Evolutionary conservation across 2,113 vertebrate species (phyloP).

Genomic region (Alces alces): DNA sequence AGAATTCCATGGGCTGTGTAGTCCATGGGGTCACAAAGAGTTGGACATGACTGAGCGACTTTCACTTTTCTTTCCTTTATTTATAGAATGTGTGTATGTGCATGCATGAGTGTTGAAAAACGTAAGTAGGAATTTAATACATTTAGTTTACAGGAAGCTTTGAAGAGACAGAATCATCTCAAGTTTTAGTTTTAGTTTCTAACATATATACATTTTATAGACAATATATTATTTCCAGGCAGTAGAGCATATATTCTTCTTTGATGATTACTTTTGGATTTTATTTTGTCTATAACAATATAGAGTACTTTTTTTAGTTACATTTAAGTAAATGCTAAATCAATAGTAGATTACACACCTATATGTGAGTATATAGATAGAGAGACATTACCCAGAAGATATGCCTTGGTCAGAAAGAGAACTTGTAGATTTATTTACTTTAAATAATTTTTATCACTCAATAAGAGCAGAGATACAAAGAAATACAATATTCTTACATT

Average conservation of each 20-base stretch:
- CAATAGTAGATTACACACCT: neutral
- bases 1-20: neutral
- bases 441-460: neutral
- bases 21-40: neutral
- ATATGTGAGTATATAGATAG: neutral
- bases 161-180: neutral
- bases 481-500: neutral
- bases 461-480: neutral
- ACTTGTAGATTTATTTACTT: neutral
- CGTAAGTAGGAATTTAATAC: neutral
- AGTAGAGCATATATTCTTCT: conserved; percentile 9
- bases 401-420: neutral
- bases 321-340: conserved; percentile 41
- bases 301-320: conserved; percentile 23
- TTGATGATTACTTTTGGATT: conserved; percentile 33
- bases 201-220: conserved; percentile 43
- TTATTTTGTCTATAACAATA: conserved; percentile 16
- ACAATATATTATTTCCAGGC: neutral
- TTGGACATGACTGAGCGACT: neutral
- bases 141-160: neutral
- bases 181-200: neutral
- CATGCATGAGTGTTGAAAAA: neutral
- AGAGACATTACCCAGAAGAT: neutral
- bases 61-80: neutral
- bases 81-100: neutral